phyloP scores from a whole-genome alignment of 2,113 vertebrate species.

The Ciconia stormi region DNA sequence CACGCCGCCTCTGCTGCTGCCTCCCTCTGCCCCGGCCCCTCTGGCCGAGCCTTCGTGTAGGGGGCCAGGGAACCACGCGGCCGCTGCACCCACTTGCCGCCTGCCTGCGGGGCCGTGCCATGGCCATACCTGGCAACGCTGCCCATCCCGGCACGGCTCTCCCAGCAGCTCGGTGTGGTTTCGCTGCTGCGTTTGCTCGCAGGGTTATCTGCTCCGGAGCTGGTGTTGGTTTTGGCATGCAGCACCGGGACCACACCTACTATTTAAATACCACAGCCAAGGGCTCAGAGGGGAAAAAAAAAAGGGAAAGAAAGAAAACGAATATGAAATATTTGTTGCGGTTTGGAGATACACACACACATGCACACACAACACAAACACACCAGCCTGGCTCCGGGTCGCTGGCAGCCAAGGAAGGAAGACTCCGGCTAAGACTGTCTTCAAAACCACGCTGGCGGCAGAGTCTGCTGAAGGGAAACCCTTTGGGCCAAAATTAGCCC shows the following conservation, averaged over 20 bases:
- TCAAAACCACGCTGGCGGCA: neutral
- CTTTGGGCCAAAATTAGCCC: conserved; percentile 51
- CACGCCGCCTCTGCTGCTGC: neutral
- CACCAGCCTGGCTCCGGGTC: neutral
- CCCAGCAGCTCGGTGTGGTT: neutral
- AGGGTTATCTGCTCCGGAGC: conserved; percentile 62
- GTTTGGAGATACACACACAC: conserved; percentile 63
- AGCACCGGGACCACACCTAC: conserved; percentile 66
- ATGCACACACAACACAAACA: conserved; percentile 55
- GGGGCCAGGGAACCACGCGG: neutral
- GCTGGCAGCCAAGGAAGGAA: conserved; percentile 47
- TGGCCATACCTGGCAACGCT: neutral
- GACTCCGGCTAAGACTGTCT: conserved; percentile 41
- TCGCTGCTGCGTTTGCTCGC: conserved; percentile 7
- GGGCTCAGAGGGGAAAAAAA: conserved; percentile 8
- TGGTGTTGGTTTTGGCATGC: conserved; percentile 68
- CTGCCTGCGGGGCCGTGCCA: neutral
- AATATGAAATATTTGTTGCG: conserved; percentile 65
- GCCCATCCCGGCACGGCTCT: neutral
- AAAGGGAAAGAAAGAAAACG: conserved; percentile 35
- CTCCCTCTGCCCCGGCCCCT: neutral
- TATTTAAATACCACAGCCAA: conserved; percentile 68
- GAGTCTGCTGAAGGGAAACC: conserved; percentile 41
- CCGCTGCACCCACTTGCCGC: neutral
- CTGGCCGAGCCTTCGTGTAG: fast-evolving